Evolutionary conservation across 2,888 invertebrate genomes (phyloP).

Genomic region (Petrolisthes cinctipes): DNA sequence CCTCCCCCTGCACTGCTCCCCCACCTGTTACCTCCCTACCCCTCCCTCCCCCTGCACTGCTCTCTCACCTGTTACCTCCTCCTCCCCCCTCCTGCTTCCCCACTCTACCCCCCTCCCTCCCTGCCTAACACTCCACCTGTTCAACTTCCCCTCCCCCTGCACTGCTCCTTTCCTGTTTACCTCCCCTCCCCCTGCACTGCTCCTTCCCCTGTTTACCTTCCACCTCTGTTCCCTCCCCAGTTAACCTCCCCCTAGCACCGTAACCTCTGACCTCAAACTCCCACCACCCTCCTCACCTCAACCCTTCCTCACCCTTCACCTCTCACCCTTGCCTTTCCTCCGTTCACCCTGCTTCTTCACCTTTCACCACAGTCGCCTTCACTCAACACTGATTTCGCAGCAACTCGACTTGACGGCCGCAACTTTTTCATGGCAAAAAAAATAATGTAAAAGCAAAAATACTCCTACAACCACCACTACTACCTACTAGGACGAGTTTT

Average conservation of each 20-base stretch:
- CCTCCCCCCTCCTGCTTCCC: not conserved
- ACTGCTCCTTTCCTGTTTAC: not conserved
- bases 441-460: no score
- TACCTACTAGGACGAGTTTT: no score
- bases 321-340: conserved; percentile 14
- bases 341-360: not conserved
- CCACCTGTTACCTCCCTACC: not conserved
- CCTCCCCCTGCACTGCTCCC: not conserved
- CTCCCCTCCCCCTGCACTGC: not conserved
- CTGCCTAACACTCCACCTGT: not conserved
- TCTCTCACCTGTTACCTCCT: not conserved
- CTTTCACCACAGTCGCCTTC: no score
- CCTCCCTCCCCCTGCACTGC: not conserved
- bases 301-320: conserved; percentile 29
- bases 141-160: not conserved
- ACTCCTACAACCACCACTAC: no score
- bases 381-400: no score
- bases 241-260: not conserved
- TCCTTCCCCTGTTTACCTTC: not conserved
- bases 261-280: no score
- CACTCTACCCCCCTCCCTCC: not conserved
- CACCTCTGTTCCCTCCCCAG: not conserved
- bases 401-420: no score
- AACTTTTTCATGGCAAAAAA: no score
- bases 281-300: not conserved